A percentile compares a stretch with the other conserved stretches of the same genome.
phyloP scores from a whole-genome alignment of 2,113 vertebrate genomes.

The Acanthisitta chloris region DNA sequence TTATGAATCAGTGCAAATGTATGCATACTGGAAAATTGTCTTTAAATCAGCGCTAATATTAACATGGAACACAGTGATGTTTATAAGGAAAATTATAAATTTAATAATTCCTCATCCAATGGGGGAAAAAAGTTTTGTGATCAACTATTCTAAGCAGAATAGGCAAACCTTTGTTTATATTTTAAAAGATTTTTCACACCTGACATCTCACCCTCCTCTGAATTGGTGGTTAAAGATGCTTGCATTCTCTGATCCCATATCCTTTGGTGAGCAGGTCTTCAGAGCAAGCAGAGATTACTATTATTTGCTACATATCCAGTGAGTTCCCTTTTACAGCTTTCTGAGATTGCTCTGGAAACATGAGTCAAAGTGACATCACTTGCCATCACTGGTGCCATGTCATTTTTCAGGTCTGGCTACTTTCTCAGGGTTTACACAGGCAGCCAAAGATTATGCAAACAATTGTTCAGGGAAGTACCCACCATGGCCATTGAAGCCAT shows the following conservation, averaged over 20 bases:
- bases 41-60: constrained; percentile 2
- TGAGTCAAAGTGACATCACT: background rate
- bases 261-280: background rate
- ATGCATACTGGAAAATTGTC: background rate
- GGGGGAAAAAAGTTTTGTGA: background rate
- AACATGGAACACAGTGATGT: background rate
- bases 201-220: background rate
- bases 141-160: background rate
- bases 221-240: background rate
- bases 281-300: background rate
- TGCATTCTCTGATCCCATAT: rapidly evolving
- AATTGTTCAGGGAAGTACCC: background rate
- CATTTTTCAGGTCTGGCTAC: background rate
- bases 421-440: background rate
- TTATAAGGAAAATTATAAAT: background rate
- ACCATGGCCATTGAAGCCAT: background rate
- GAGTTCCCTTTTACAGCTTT: background rate
- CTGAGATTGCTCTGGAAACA: background rate
- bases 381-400: background rate
- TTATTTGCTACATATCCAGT: background rate
- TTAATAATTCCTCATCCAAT: background rate
- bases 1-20: background rate
- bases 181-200: background rate
- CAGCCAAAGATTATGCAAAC: background rate
- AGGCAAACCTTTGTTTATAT: background rate